Evolutionary conservation across 2,113 vertebrate genomes (phyloP).

Genomic region (Brachyhypopomus gauderio): DNA sequence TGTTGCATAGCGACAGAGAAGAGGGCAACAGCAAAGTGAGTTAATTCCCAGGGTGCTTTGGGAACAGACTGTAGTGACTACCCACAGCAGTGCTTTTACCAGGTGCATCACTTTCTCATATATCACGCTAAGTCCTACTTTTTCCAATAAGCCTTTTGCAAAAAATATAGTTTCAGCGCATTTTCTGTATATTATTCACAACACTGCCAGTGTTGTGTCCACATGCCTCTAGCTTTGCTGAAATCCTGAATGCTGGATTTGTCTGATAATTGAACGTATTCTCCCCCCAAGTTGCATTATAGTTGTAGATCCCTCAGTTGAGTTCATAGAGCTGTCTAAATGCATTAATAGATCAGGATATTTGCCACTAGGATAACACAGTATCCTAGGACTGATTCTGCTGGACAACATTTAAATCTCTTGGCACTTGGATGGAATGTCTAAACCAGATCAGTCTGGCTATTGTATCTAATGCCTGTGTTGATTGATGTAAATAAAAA

Average conservation of each 20-base stretch:
- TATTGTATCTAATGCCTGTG: slow-evolving; percentile 68
- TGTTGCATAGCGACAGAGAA: not conserved
- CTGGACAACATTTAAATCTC: slow-evolving; percentile 22
- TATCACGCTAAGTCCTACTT: not conserved
- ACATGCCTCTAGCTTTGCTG: slow-evolving; percentile 42
- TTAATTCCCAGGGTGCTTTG: slow-evolving; percentile 9
- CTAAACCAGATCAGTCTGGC: slow-evolving; percentile 61
- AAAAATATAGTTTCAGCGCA: not conserved
- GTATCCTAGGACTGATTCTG: slow-evolving; percentile 20
- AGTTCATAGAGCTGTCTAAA: slow-evolving; percentile 20
- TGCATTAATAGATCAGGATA: slow-evolving; percentile 10
- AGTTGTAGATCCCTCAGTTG: not conserved
- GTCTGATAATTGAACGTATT: slow-evolving; percentile 27
- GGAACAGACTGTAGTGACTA: not conserved
- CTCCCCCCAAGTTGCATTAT: slow-evolving; percentile 19
- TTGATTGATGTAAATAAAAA: slow-evolving; percentile 76
- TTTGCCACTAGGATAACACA: not conserved
- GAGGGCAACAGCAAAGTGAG: not conserved
- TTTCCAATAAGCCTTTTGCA: slow-evolving; percentile 4
- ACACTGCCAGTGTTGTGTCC: slow-evolving; percentile 32
- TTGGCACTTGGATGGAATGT: slow-evolving; percentile 59
- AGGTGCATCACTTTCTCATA: not conserved
- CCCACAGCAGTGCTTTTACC: slow-evolving; percentile 16
- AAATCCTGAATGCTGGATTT: slow-evolving; percentile 70
- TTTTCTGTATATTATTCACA: slow-evolving; percentile 30